These are phyloP conservation scores for Listrodromus nycthemerus DNA, from an alignment of 2,888 invertebrate genomes.

Conservation along the genomic window DNA sequence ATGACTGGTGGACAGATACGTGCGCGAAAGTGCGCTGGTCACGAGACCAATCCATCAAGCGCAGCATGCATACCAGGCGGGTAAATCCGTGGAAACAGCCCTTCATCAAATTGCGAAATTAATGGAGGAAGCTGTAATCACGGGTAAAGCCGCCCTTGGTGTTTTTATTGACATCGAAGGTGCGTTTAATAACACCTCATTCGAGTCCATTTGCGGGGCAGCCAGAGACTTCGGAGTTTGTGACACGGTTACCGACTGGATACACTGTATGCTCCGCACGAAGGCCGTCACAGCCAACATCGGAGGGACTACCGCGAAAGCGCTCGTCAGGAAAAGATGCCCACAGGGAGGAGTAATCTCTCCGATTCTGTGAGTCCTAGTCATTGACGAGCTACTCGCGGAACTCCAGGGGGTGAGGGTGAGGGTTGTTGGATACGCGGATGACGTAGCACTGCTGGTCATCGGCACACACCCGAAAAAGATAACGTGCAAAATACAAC, in stretches of 20 bases:
- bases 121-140: conserved; percentile 37
- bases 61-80: conserved; percentile 70
- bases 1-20: conserved; percentile 67
- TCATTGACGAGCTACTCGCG: conserved; percentile 50
- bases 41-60: too few relatives aligned
- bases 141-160: conserved; percentile 39
- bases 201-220: conserved; percentile 39
- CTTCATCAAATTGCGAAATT: conserved; percentile 44
- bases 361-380: conserved; percentile 55
- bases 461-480: conserved; percentile 15
- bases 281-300: conserved; percentile 30
- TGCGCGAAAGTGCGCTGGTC: too few relatives aligned
- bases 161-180: conserved; percentile 66
- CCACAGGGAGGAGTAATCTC: conserved; percentile 53
- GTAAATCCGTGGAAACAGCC: conserved; percentile 65
- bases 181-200: conserved; percentile 64
- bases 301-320: conserved; percentile 9
- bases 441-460: conserved; percentile 34
- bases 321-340: conserved; percentile 37
- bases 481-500: conserved; percentile 36
- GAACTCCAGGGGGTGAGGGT: conserved; percentile 21
- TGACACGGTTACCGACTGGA: conserved; percentile 31
- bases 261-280: conserved; percentile 31
- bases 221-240: conserved; percentile 10
- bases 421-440: conserved; percentile 36